Evolutionary conservation across 2,113 vertebrate genomes (phyloP).

Genomic region (Ptychochromis oligacanthus): DNA sequence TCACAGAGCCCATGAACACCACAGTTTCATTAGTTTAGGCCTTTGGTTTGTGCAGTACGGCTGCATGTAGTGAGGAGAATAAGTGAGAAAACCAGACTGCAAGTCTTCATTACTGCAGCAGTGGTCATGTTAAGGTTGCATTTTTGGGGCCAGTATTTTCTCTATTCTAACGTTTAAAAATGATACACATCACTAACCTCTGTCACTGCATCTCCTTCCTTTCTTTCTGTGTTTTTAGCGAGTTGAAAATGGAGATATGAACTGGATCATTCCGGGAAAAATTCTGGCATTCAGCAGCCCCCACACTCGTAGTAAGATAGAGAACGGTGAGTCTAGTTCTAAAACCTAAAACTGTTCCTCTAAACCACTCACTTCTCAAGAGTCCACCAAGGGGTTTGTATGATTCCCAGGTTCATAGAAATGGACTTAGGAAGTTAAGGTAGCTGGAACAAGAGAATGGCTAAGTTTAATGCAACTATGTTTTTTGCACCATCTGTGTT

Average conservation of each 20-base stretch:
- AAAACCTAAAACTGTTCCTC: not conserved
- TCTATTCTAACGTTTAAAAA: not conserved
- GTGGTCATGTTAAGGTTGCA: not conserved
- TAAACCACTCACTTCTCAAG: not conserved
- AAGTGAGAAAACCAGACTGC: too few relatives aligned
- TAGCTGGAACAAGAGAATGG: too few relatives aligned
- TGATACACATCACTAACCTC: rapidly evolving
- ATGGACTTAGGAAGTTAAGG: too few relatives aligned
- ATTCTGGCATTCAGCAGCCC: conserved; percentile 92
- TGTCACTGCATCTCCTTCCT: not conserved
- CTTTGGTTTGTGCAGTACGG: too few relatives aligned
- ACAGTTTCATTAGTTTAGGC: too few relatives aligned
- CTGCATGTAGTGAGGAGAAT: too few relatives aligned
- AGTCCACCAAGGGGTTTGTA: too few relatives aligned
- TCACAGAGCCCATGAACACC: not conserved
- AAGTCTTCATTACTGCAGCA: not conserved
- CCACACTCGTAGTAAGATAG: conserved; percentile 89
- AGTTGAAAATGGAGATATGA: conserved; percentile 94
- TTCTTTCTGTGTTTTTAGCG: conserved; percentile 70
- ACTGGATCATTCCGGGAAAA: conserved; percentile 90
- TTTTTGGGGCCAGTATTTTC: not conserved
- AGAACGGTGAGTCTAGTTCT: conserved; percentile 83
- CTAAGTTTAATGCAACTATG: too few relatives aligned
- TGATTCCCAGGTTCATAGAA: too few relatives aligned
- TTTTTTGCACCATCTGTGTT: too few relatives aligned